Percentiles rank a stretch among this genome's conserved stretches.
Evolutionary conservation across 2,113 vertebrate species (phyloP).

Genomic region (Pteronura brasiliensis): DNA sequence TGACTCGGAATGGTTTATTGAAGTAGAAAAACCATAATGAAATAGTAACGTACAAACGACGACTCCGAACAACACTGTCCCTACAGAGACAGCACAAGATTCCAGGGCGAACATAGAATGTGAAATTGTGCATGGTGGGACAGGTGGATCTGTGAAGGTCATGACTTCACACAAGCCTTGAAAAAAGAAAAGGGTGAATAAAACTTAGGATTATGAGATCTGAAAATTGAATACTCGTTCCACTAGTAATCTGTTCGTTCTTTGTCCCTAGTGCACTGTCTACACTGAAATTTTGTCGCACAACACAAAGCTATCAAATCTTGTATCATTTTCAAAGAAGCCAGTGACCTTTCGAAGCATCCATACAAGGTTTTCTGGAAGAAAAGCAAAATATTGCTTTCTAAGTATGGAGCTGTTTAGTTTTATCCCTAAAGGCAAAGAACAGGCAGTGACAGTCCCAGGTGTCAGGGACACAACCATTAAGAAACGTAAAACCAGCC

Average conservation of each 20-base stretch:
- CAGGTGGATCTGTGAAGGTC: not conserved
- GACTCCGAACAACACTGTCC: not conserved
- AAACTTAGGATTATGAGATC: not conserved
- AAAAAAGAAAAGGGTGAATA: not conserved
- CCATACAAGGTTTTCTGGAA: not conserved
- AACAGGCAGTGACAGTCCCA: not conserved
- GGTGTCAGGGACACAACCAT: not conserved
- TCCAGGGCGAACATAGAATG: rapidly evolving
- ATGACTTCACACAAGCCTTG: not conserved
- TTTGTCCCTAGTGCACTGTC: not conserved
- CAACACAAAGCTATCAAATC: not conserved
- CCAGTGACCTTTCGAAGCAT: not conserved
- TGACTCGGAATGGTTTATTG: not conserved
- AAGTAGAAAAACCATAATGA: not conserved
- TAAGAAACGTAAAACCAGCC: not conserved
- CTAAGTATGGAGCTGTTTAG: not conserved
- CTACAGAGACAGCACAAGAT: not conserved
- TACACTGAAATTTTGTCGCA: not conserved
- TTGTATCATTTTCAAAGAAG: not conserved
- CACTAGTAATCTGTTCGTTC: not conserved
- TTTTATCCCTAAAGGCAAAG: not conserved
- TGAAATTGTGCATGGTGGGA: not conserved
- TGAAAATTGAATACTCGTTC: not conserved
- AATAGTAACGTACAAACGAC: not conserved
- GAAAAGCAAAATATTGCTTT: not conserved